phyloP scores from a whole-genome alignment of 2,797 vertebrate species.

The Numenius phaeopus region DNA sequence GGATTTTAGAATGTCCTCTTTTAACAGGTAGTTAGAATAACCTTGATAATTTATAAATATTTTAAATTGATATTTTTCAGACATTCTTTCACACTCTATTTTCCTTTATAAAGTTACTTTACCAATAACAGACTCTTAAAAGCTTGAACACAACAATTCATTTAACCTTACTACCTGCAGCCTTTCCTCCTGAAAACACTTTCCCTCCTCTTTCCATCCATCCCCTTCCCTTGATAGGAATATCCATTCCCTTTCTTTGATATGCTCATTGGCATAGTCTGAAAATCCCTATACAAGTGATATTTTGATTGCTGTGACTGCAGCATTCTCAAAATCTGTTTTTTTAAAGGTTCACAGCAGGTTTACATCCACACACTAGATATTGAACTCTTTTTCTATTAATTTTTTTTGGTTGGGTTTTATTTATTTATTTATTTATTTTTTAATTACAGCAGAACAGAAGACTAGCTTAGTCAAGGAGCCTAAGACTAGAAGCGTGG shows the following conservation, averaged over 20 bases:
- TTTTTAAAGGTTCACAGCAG: background rate
- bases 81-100: background rate
- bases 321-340: background rate
- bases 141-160: background rate
- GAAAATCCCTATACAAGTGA: background rate
- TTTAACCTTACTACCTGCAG: background rate
- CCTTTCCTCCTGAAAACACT: background rate
- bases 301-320: background rate
- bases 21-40: background rate
- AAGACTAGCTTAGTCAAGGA: background rate
- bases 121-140: background rate
- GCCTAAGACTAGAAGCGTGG: background rate
- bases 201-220: background rate
- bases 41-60: background rate
- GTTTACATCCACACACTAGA: background rate
- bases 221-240: background rate
- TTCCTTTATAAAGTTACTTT: background rate
- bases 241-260: background rate
- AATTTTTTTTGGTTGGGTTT: background rate
- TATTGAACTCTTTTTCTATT: background rate
- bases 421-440: background rate
- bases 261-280: background rate
- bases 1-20: background rate
- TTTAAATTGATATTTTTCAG: background rate
- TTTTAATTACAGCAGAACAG: background rate